Evolutionary conservation across 2,888 invertebrate species (phyloP).

Genomic region (Lordiphosa fenestrarum): DNA sequence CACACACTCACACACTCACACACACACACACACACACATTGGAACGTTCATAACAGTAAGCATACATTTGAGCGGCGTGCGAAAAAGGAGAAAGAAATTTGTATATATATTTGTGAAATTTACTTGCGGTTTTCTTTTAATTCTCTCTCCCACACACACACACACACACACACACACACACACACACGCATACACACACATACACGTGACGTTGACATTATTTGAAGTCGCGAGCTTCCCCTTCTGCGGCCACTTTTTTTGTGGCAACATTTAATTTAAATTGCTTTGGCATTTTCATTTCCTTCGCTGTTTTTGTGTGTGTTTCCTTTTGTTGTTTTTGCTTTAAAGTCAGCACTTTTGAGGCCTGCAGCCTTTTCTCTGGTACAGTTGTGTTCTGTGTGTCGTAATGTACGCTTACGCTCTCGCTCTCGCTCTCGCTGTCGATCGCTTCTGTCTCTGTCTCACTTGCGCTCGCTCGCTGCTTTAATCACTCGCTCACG

Average conservation of each 20-base stretch:
- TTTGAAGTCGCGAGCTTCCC: slow-evolving; percentile 30
- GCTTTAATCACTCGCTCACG: slow-evolving; percentile 19
- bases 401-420: slow-evolving; percentile 12
- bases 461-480: slow-evolving; percentile 12
- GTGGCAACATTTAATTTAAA: slow-evolving; percentile 61
- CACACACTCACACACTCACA: slow-evolving; percentile 14
- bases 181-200: too few species aligned
- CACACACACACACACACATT: slow-evolving; percentile 2
- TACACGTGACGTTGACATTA: slow-evolving; percentile 26
- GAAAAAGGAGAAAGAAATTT: slow-evolving; percentile 5
- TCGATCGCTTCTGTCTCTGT: slow-evolving; percentile 20
- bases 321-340: slow-evolving; percentile 6
- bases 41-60: background rate
- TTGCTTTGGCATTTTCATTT: slow-evolving; percentile 46
- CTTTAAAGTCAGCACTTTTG: slow-evolving; percentile 1
- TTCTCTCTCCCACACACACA: slow-evolving; percentile 12
- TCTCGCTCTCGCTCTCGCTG: slow-evolving; percentile 19
- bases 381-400: slow-evolving; percentile 26
- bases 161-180: slow-evolving; percentile 6
- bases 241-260: slow-evolving; percentile 40
- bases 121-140: slow-evolving; percentile 23
- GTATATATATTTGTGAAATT: slow-evolving; percentile 26
- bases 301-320: slow-evolving; percentile 24
- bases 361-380: slow-evolving; percentile 2
- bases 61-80: slow-evolving; percentile 21